A percentile compares a stretch with the other conserved stretches of the same genome.
Conservation (phyloP, 2,113 vertebrate species). For the Nipponia nippon region DNA sequence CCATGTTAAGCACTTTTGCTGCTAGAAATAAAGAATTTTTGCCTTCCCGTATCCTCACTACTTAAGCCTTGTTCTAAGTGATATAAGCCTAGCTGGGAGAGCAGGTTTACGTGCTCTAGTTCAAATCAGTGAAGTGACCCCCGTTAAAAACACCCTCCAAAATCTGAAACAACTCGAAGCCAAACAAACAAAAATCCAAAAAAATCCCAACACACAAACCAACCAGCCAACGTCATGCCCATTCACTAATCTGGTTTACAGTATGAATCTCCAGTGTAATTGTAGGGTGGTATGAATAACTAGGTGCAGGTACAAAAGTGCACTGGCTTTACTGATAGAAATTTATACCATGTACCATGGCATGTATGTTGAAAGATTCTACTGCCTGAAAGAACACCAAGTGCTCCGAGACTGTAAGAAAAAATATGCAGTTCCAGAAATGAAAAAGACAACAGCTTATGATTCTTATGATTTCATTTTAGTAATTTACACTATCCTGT, state of each 20-base stretch:
- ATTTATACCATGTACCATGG: not conserved
- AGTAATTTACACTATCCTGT: not conserved
- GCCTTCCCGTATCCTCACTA: not conserved
- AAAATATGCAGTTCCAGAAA: not conserved
- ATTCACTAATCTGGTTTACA: not conserved
- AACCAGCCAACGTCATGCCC: not conserved
- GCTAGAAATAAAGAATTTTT: not conserved
- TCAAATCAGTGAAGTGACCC: not conserved
- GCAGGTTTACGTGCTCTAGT: not conserved
- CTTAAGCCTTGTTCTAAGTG: not conserved
- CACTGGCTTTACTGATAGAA: not conserved
- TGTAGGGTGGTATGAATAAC: not conserved
- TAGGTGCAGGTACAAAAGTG: not conserved
- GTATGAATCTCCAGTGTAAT: rapidly evolving
- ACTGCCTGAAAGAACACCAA: not conserved
- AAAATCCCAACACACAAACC: not conserved
- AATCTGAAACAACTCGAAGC: not conserved
- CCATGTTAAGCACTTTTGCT: not conserved
- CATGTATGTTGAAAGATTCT: not conserved
- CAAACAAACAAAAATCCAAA: not conserved
- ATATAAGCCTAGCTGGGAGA: not conserved
- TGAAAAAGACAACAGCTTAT: not conserved
- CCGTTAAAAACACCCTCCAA: not conserved
- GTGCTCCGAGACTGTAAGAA: not conserved
- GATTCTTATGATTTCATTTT: not conserved